Base-by-base conservation (phyloP, 2,113 vertebrate genomes). In the Podarcis muralis region DNA sequence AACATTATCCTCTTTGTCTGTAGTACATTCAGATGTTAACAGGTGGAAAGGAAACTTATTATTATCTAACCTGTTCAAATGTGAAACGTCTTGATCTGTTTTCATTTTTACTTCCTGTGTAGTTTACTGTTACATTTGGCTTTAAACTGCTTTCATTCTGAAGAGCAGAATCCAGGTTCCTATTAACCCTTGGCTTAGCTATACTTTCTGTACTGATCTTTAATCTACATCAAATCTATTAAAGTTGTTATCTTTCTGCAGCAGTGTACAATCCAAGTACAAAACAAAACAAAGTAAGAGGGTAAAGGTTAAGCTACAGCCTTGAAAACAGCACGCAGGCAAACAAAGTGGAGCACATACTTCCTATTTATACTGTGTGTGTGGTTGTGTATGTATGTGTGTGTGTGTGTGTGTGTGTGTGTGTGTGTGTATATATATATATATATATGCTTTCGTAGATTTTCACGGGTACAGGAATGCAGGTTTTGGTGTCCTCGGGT, bases 1-100 rank as follows among this genome's bases (percentile, higher is more conserved):
- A 87, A 94, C 87, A 95, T 86, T 83, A 79, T 91, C 92, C 92
- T 95, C 92, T 94, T 95, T 96, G 96, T 94, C 95, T 96, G 90
- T 91, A 84, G 93, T 95, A 53, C 48, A 96, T 95, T 96, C 95
- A 95, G 94, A 93, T 95, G 91, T 94, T 96, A 97, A 94, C 94
- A 96, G 94, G 91, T 96, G 85, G 91, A 95, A 96, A 93, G 87
- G 48, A 53, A 53, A 53, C 48, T 53, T 53, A 53, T 95, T 95
- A 92, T 94, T 96, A 86, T 95, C 93, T 81, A 87, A 88, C 90
- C 92, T 88, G 87, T 94, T 93, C 86, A 91, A 94, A 86, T 96
- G 90, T 93, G 92, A 96, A 96, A 95, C 93, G 65, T 91, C 87
- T 94, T 66, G 87, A 89, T 87, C 43, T 91, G 2, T 91, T 91